Percentiles rank a stretch among this genome's conserved stretches.
phyloP scores from a whole-genome alignment of 2,113 vertebrate species.

The Triplophysa rosa region DNA sequence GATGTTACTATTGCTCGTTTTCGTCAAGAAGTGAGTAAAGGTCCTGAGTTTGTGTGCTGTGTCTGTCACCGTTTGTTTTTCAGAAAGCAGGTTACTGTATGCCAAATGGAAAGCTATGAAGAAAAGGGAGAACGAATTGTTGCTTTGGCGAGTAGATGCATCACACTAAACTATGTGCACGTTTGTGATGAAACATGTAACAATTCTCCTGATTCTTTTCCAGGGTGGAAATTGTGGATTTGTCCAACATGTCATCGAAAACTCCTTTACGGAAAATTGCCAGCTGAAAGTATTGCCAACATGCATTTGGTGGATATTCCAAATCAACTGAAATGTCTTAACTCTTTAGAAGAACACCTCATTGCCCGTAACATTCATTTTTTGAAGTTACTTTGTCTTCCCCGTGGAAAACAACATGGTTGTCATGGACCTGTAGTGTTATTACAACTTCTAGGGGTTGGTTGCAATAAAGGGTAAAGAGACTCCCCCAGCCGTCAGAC shows the following conservation, averaged over 20 bases:
- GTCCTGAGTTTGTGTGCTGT: constrained; percentile 30
- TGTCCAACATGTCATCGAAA: constrained; percentile 39
- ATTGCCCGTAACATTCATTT: constrained; percentile 41
- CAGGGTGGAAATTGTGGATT: constrained; percentile 28
- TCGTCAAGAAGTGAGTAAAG: neutral
- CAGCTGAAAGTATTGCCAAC: constrained; percentile 12
- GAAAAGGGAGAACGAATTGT: neutral
- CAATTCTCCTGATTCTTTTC: too few species aligned
- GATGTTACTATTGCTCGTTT: neutral
- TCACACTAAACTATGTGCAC: constrained; percentile 9
- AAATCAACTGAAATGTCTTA: constrained; percentile 22
- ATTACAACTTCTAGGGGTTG: too few species aligned
- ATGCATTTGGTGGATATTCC: constrained; percentile 33
- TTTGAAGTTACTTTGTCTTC: constrained; percentile 36
- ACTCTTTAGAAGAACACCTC: constrained; percentile 44
- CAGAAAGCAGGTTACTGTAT: constrained; percentile 37
- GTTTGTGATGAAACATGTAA: neutral
- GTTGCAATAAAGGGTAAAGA: too few species aligned
- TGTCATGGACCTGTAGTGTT: constrained; percentile 41
- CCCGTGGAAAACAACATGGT: constrained; percentile 18
- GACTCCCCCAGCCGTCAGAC: too few species aligned
- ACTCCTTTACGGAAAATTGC: constrained; percentile 4
- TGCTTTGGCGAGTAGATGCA: constrained; percentile 17
- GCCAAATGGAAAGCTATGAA: neutral
- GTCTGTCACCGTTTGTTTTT: constrained; percentile 24